These are phyloP conservation scores for Torymus aiolomorphi DNA, from an alignment of 2,888 invertebrate genomes.

Conservation along the genomic window DNA sequence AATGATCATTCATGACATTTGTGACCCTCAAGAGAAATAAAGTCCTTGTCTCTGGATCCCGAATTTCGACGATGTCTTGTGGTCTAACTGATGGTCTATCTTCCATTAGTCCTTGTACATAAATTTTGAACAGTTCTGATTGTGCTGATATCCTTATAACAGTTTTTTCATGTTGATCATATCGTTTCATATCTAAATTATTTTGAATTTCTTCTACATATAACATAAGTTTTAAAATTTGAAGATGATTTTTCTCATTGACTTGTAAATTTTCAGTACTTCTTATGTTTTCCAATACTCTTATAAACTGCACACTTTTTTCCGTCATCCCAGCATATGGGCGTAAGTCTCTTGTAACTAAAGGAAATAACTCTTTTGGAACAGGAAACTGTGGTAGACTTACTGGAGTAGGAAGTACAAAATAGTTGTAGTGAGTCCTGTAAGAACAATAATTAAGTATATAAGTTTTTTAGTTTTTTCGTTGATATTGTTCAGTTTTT, in stretches of 20 bases:
- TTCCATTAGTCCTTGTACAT: slow-evolving; percentile 41
- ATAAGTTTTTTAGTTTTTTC: too few species aligned
- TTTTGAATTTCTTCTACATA: slow-evolving; percentile 52
- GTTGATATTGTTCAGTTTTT: too few species aligned
- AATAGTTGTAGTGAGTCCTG: slow-evolving; percentile 32
- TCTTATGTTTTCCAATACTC: slow-evolving; percentile 25
- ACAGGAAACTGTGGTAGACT: slow-evolving; percentile 31
- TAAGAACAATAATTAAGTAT: slow-evolving; percentile 5
- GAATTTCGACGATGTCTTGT: slow-evolving; percentile 32
- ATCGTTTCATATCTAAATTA: slow-evolving; percentile 45
- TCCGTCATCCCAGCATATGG: slow-evolving; percentile 24
- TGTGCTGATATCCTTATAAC: neutral
- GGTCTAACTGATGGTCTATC: slow-evolving; percentile 40
- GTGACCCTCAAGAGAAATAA: slow-evolving; percentile 11
- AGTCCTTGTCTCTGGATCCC: neutral
- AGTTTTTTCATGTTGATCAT: slow-evolving; percentile 11
- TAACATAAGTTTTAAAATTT: slow-evolving; percentile 46
- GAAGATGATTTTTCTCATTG: slow-evolving; percentile 30
- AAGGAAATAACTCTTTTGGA: slow-evolving; percentile 34
- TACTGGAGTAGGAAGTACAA: slow-evolving; percentile 16
- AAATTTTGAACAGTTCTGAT: slow-evolving; percentile 23
- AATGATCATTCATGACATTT: slow-evolving; percentile 29
- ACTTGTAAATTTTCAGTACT: neutral
- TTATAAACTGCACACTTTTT: slow-evolving; percentile 18
- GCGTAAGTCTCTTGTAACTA: slow-evolving; percentile 23